Conservation (phyloP, 1,140 invertebrate species). For the Drosophila obscura region DNA sequence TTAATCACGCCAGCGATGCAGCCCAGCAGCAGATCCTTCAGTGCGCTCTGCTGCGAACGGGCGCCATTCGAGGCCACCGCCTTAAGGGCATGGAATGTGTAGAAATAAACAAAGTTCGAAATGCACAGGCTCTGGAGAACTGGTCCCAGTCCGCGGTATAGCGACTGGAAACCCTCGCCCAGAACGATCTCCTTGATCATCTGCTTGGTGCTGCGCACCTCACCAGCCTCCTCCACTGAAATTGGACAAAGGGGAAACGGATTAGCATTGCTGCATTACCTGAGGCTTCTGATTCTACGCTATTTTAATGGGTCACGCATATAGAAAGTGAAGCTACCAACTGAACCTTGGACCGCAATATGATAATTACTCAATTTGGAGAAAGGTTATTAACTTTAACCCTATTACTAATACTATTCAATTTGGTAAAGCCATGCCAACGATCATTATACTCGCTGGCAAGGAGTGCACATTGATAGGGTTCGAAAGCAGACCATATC, state of each 20-base stretch:
- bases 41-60: slow-evolving; percentile 85
- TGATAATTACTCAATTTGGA: slow-evolving; percentile 30
- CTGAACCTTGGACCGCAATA: slow-evolving; percentile 19
- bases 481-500: slow-evolving; percentile 6
- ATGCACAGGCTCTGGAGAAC: slow-evolving; percentile 92
- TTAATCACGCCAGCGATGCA: slow-evolving; percentile 92
- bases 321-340: not conserved
- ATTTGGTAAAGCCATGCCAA: slow-evolving; percentile 7
- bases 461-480: not conserved
- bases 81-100: slow-evolving; percentile 94
- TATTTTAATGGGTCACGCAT: slow-evolving; percentile 41
- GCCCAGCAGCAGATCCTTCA: slow-evolving; percentile 91
- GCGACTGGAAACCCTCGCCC: slow-evolving; percentile 88
- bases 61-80: slow-evolving; percentile 84
- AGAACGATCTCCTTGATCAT: slow-evolving; percentile 87
- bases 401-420: not conserved
- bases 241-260: not conserved
- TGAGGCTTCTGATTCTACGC: not conserved
- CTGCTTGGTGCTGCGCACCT: slow-evolving; percentile 85
- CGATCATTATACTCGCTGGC: not conserved
- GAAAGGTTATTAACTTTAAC: not conserved
- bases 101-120: slow-evolving; percentile 97
- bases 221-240: slow-evolving; percentile 87
- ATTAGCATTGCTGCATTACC: not conserved
- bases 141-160: slow-evolving; percentile 92